Evolutionary conservation across 2,888 invertebrate genomes (phyloP), one percentile per base, ranked within the genome.

Genomic region (Hoplodrina ambigua): DNA sequence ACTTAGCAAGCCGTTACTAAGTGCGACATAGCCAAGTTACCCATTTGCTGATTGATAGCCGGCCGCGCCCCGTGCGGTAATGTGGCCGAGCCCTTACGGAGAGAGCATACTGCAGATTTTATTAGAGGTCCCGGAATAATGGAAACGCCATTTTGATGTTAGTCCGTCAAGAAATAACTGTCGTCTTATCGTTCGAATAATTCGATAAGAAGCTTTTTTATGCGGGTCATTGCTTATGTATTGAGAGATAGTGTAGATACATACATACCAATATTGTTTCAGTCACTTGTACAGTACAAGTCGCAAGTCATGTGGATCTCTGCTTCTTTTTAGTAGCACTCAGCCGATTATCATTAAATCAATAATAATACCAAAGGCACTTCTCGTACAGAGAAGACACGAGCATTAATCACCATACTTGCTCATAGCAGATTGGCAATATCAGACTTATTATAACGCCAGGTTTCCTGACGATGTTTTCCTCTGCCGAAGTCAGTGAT

Each of bases 31-130:
- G 54, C 72, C 55, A 76, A 60, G 78, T 72, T 68, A 65, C 64
- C 72, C 75, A 81, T 81, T 82, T 78, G 72, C 59, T 81, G 81
- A 82, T 83, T 83, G 81, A 83, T 83, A 59, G 68, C 33, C 17
- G 59, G 6, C 75, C 68, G 54, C 70, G 19, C 69, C 70, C 63
- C 41, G 13, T 19, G 62, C 41, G 46, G 49, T 71, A 53, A 67
- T 71, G 66, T 60, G 75, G 49, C 10, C 17, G 41, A 46, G 19
- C 33, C 54, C 56, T 64, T 25, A 58, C 7, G 6, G 61, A 30
- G 17, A 54, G 30, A 25, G 20, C n/a, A 53, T 25, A 33, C n/a
- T 79, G 74, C 73, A 63, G 52, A 73, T 66, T 73, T 78, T 30
- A 55, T 55, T 50, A 55, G 6, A 11, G 7, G 13, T 41, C 13